Base-by-base conservation (phyloP, 1,140 invertebrate genomes). In the Macrostomum lignano region DNA sequence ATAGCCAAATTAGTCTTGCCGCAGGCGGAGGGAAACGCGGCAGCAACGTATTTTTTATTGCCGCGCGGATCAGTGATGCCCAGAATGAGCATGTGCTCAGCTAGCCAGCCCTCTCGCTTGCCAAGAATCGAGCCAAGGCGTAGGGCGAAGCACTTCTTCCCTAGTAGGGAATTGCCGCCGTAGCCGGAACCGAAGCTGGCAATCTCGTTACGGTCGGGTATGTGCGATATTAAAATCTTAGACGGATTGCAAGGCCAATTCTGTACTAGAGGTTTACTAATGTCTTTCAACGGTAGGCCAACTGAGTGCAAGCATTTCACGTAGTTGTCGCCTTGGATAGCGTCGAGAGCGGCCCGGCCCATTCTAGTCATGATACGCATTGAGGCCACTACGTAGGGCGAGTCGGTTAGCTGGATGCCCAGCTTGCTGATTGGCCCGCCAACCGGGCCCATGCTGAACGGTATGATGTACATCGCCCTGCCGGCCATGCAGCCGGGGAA, bases 71-170 rank as follows among this genome's bases (percentile, higher is more conserved):
- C 31, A 9, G 34, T 36, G 23, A 36, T 14, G 21, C 28, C 28
- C n/a, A 36, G n/a, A 31, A 36, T 36, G 40, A 35, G 61, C 82
- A 94, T 96, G 49, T 94, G 86, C 55, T 98, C 88, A 7, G 88
- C 91, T 2, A 98, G 63, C 91, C 91, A 98, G 7, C 82, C 86
- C 56, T 98, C 86, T 31, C 71, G 65, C 44, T 69, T 68, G 2
- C 81, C 91, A 46, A 96, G 72, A 5, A 75, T 86, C 0, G 79
- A 88, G 0, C 88, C 91, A 42, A 98, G 72, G 36, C 91, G 67
- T 0, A 98, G 65, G 11, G 91, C 88, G 47, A 98, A 86, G 49
- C 91, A 98, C 55, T 98, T 98, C 58, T 98, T 98, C 7, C 88
- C 91, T 25, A 96, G 57, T n/a, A 98, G 56, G 9, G 82, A 93